These are phyloP conservation scores for Melanerpes formicivorus DNA, from an alignment of 2,113 vertebrate species.

Conservation along the genomic window DNA sequence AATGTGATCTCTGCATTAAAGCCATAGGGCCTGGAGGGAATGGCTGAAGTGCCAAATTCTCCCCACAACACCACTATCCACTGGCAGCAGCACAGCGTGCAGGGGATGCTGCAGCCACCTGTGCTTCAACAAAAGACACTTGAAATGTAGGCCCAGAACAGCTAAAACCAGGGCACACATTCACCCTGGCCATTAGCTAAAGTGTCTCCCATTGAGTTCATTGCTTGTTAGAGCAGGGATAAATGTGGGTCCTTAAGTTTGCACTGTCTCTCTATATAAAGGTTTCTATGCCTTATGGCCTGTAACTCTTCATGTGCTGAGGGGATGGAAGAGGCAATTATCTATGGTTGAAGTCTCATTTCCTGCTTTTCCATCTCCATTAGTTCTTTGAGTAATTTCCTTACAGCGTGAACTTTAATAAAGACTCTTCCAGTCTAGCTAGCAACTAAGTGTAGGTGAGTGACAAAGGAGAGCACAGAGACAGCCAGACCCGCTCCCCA, in stretches of 20 bases:
- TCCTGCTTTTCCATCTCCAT: background rate
- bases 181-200: background rate
- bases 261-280: background rate
- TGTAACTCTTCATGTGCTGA: background rate
- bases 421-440: background rate
- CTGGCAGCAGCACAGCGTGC: background rate
- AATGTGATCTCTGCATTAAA: background rate
- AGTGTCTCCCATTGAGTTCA: background rate
- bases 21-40: background rate
- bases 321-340: background rate
- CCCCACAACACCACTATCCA: background rate
- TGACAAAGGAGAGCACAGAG: background rate
- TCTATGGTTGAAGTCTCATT: background rate
- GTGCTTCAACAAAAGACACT: background rate
- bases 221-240: background rate
- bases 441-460: background rate
- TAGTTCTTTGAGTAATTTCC: constrained; percentile 23
- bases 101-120: background rate
- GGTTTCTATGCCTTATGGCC: background rate
- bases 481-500: background rate
- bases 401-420: background rate
- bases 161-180: background rate
- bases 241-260: background rate
- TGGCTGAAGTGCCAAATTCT: background rate
- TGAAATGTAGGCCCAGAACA: background rate